A percentile compares a stretch with the other conserved stretches of the same genome.
Evolutionary conservation across 2,797 vertebrate genomes (phyloP).

Genomic region (Odontamblyopus lacepedii): DNA sequence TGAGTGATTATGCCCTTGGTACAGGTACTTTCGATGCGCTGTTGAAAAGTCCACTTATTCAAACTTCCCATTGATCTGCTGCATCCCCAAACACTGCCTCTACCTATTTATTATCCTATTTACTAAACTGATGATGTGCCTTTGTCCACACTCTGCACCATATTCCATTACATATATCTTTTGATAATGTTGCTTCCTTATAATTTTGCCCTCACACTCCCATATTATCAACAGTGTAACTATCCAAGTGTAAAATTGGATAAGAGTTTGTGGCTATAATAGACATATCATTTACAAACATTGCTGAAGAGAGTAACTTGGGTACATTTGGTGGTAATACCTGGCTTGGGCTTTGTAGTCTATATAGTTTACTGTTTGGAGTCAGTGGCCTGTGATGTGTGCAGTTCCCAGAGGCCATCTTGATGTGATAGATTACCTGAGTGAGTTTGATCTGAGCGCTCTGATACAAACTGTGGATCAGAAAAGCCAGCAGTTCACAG

Average conservation of each 20-base stretch:
- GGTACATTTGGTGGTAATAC: not conserved
- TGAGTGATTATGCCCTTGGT: not conserved
- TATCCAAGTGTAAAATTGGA: conserved; percentile 11
- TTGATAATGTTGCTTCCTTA: not conserved
- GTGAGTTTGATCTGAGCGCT: conserved; percentile 59
- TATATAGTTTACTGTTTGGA: conserved; percentile 9
- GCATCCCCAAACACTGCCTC: not conserved
- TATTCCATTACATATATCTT: conserved; percentile 5
- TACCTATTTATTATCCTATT: not conserved
- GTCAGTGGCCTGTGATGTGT: conserved; percentile 13
- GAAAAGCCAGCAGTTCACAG: conserved; percentile 39
- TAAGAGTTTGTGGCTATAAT: conserved; percentile 8
- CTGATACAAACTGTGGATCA: conserved; percentile 60
- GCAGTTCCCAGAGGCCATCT: conserved; percentile 40
- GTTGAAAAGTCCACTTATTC: not conserved
- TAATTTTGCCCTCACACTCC: not conserved
- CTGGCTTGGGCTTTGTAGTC: not conserved
- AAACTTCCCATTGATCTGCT: not conserved
- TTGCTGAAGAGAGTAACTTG: not conserved
- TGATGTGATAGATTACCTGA: conserved; percentile 58
- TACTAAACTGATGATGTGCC: not conserved
- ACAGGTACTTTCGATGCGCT: not conserved
- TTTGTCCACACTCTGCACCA: not conserved
- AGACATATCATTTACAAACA: conserved; percentile 6
- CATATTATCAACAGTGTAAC: conserved; percentile 3